Evolutionary conservation across 2,888 invertebrate genomes (phyloP).

Genomic region (Leptopilina drosophilae): DNA sequence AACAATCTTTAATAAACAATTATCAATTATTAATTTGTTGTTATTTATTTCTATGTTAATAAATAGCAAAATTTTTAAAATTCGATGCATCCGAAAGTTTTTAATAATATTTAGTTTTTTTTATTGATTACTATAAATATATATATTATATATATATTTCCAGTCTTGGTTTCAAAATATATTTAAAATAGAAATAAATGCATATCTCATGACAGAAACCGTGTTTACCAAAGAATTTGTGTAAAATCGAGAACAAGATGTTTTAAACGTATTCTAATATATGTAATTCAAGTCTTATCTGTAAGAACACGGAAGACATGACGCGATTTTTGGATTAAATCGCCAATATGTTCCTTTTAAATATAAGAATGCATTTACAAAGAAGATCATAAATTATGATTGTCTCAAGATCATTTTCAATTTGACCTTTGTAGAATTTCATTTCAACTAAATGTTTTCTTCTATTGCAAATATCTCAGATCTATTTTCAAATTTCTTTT

Average conservation of each 20-base stretch:
- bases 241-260: slow-evolving; percentile 15
- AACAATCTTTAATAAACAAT: too few species aligned
- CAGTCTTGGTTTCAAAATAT: slow-evolving; percentile 61
- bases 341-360: background rate
- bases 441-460: slow-evolving; percentile 11
- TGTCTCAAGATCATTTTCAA: background rate
- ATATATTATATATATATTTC: slow-evolving; percentile 55
- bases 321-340: slow-evolving; percentile 24
- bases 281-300: slow-evolving; percentile 28
- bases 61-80: background rate
- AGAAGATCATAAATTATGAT: slow-evolving; percentile 13
- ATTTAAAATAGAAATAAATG: slow-evolving; percentile 57
- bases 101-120: slow-evolving; percentile 44
- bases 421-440: slow-evolving; percentile 12
- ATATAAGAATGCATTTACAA: background rate
- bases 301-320: slow-evolving; percentile 31
- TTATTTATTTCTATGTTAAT: background rate
- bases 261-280: background rate
- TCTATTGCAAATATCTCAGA: background rate
- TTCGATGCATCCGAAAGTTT: slow-evolving; percentile 19
- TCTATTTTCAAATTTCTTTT: too few species aligned
- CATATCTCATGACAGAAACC: slow-evolving; percentile 67
- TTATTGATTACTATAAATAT: slow-evolving; percentile 57
- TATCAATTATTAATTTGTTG: background rate
- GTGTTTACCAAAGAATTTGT: slow-evolving; percentile 61